Base-by-base conservation (phyloP, 2,888 invertebrate species). In the Heteropelma amictum region DNA sequence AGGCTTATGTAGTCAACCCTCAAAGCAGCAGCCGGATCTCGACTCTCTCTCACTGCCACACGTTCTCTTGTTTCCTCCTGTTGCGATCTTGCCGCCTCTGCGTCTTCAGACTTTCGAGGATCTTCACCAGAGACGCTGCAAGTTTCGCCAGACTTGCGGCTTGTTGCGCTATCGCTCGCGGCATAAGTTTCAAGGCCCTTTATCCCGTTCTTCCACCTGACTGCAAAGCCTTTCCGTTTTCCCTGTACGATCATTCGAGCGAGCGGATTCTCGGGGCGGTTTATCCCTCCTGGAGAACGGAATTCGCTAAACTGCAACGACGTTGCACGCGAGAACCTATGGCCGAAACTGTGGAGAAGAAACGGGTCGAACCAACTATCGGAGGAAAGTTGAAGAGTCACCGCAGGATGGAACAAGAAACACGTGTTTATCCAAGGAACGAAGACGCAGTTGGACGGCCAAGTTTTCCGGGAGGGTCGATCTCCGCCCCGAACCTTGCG, bases 1-100 rank as follows among this genome's bases (percentile, higher is more conserved):
- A 68, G 47, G 47, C 53, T 60, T 67, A 67, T n/a, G n/a, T 47
- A 67, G 49, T 40, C 21, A 81, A 82, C 80, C 80, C 83, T 79
- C 72, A 64, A 76, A 81, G 80, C 79, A n/a, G 71, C 51, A 76
- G 60, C 58, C 71, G 73, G 75, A 72, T 70, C 67, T 69, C 53
- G 26, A 23, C 61, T 67, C 49, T 61, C 71, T 56, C 45, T 68
- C 54, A 51, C 54, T 49, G 63, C 47, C 40, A 42, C 58, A 51
- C 35, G 21, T 40, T 49, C 8, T 63, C 58, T 45, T 23, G 23
- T 54, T 71, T 61, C 63, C 76, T 69, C 51, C 45, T 28, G 40
- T 26, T 49, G 51, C 28, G 35, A 26, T 60, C 58, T 58, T 21
- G 28, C 49, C 40, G 49, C 58, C 56, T 68, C 38, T 14, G 68